phyloP scores from a whole-genome alignment of 2,797 vertebrate genomes.

The Xerus rutilus region DNA sequence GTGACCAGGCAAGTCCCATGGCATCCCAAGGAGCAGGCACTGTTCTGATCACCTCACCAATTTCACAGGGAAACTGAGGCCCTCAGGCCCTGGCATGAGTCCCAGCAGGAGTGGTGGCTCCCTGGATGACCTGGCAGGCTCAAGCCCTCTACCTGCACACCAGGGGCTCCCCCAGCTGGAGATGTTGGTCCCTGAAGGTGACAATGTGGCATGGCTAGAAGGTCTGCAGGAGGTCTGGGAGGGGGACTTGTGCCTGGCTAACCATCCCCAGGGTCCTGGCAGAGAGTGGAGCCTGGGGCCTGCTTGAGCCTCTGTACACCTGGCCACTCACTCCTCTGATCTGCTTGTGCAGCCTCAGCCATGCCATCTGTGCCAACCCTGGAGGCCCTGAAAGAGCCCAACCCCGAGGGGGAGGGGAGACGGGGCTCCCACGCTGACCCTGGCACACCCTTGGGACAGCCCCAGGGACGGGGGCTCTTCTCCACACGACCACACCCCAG shows the following conservation, averaged over 20 bases:
- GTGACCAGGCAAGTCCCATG: not conserved
- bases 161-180: not conserved
- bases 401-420: not conserved
- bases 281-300: not conserved
- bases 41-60: not conserved
- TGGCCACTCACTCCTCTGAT: not conserved
- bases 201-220: not conserved
- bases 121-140: not conserved
- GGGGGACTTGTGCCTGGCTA: not conserved
- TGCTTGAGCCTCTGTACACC: not conserved
- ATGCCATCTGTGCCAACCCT: not conserved
- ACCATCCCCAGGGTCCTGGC: not conserved
- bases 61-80: conserved; percentile 11
- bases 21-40: rapidly evolving
- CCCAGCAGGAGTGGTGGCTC: not conserved
- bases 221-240: not conserved
- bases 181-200: not conserved
- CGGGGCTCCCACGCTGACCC: not conserved
- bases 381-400: not conserved
- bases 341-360: not conserved
- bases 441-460: not conserved
- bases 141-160: not conserved
- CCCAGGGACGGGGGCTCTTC: not conserved
- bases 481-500: not conserved
- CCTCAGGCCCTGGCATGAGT: not conserved